A percentile compares a stretch with the other conserved stretches of the same genome.
These are phyloP conservation scores for Ectemnius lituratus DNA, from an alignment of 2,888 invertebrate species.

Conservation along the genomic window DNA sequence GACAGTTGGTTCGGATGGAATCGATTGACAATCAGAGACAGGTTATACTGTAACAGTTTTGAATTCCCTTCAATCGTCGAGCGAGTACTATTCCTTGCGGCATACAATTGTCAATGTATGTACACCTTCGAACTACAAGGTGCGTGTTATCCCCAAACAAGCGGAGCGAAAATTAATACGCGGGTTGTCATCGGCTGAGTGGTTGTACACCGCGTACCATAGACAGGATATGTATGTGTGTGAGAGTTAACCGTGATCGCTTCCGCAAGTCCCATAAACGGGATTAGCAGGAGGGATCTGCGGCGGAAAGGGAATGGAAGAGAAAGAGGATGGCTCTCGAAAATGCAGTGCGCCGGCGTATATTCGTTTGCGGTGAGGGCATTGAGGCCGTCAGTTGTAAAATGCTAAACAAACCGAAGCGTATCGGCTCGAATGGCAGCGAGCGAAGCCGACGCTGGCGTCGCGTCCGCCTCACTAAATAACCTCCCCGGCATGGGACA, in stretches of 20 bases:
- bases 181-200: too few relatives aligned
- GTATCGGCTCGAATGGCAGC: conserved; percentile 67
- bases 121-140: too few relatives aligned
- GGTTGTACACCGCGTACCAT: too few relatives aligned
- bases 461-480: conserved; percentile 63
- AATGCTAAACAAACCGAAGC: conserved; percentile 71
- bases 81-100: too few relatives aligned
- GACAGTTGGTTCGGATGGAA: too few relatives aligned
- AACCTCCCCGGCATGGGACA: conserved; percentile 56
- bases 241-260: conserved; percentile 37
- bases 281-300: conserved; percentile 19
- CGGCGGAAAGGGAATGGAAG: conserved; percentile 12
- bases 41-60: too few relatives aligned
- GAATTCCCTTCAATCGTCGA: too few relatives aligned
- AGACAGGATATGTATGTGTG: conserved; percentile 13
- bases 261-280: conserved; percentile 43
- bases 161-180: too few relatives aligned
- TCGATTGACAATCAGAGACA: too few relatives aligned
- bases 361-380: conserved; percentile 48
- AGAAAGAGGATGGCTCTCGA: conserved; percentile 19
- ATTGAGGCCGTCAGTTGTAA: conserved; percentile 63
- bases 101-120: too few relatives aligned
- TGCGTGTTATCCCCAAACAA: too few relatives aligned
- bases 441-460: conserved; percentile 16
- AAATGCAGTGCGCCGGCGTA: conserved; percentile 51